Conservation (phyloP, 2,797 vertebrate species). For the Lindbergichthys nudifrons region DNA sequence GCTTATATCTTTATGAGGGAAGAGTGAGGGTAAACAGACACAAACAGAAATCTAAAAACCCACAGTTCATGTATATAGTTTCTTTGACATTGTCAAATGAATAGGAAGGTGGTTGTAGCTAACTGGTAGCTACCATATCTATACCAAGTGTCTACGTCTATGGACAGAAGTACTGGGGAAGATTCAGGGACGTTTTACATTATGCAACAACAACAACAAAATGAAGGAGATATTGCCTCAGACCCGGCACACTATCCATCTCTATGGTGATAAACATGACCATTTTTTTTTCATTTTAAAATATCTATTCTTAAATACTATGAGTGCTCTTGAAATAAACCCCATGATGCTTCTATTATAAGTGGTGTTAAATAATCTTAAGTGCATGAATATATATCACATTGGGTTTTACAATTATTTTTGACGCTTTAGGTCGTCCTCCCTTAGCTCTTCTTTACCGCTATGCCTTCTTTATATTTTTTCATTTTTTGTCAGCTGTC, state of each 20-base stretch:
- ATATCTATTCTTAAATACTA: constrained; percentile 85
- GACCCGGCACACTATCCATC: constrained; percentile 81
- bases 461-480: constrained; percentile 45
- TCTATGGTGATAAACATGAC: constrained; percentile 78
- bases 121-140: constrained; percentile 69
- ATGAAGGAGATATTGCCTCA: constrained; percentile 84
- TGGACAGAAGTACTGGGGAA: constrained; percentile 70
- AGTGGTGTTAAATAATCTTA: constrained; percentile 82
- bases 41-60: constrained; percentile 75
- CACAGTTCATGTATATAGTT: constrained; percentile 75
- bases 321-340: constrained; percentile 84
- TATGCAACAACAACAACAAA: constrained; percentile 81
- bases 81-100: constrained; percentile 72
- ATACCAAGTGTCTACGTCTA: constrained; percentile 74
- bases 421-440: constrained; percentile 72
- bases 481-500: constrained; percentile 67
- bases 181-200: constrained; percentile 72
- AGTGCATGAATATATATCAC: constrained; percentile 83
- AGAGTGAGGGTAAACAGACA: constrained; percentile 81
- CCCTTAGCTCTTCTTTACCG: constrained; percentile 51
- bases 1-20: constrained; percentile 89
- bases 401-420: constrained; percentile 81
- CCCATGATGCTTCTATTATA: constrained; percentile 76
- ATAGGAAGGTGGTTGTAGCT: constrained; percentile 72
- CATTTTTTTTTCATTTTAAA: constrained; percentile 82